Evolutionary conservation across 1,140 invertebrate species (phyloP).

Genomic region (Watersipora subatra): DNA sequence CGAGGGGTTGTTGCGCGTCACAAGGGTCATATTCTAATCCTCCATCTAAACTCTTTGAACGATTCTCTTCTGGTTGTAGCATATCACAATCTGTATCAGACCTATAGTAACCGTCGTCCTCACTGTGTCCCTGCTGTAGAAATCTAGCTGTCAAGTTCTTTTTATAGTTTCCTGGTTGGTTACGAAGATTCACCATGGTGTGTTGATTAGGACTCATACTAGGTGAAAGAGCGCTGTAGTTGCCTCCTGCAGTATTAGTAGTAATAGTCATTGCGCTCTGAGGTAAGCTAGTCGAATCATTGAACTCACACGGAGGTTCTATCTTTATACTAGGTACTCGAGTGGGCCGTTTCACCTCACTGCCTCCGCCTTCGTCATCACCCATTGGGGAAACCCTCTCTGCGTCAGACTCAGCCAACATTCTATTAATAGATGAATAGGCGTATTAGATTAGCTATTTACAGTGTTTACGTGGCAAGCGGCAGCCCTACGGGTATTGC

Average conservation of each 20-base stretch:
- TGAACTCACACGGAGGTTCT: not conserved
- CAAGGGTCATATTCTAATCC: not conserved
- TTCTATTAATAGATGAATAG: not conserved
- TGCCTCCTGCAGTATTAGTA: not conserved
- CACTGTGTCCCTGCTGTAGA: slow-evolving; percentile 1
- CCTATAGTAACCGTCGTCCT: not conserved
- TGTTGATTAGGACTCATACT: not conserved
- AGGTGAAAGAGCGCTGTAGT: not conserved
- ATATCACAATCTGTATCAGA: not conserved
- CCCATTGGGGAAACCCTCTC: not conserved
- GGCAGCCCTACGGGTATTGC: too few relatives aligned
- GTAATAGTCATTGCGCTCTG: not conserved
- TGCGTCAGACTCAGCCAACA: not conserved
- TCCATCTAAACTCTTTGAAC: not conserved
- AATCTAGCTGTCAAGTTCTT: not conserved
- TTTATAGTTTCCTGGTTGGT: slow-evolving; percentile 1
- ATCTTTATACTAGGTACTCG: slow-evolving; percentile 3
- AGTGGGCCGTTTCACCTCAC: not conserved
- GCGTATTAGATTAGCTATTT: too few relatives aligned
- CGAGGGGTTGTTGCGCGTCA: not conserved
- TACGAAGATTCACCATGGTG: not conserved
- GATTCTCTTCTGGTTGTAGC: not conserved
- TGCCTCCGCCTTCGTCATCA: not conserved
- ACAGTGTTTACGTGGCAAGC: too few relatives aligned
- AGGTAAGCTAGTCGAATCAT: not conserved